phyloP scores from a whole-genome alignment of 2,113 vertebrate genomes.

The Naja naja region DNA sequence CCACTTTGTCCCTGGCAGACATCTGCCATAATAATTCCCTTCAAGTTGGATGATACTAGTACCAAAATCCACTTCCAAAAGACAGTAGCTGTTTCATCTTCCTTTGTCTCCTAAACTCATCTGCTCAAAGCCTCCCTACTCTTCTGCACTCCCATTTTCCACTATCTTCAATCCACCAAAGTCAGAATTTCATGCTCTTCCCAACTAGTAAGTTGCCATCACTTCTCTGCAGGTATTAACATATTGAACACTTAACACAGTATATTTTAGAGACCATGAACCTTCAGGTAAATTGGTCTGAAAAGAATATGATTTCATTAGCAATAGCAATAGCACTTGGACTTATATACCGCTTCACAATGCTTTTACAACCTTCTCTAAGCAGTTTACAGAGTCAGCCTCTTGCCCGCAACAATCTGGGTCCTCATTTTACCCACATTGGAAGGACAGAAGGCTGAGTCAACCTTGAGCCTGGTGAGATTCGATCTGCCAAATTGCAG shows the following conservation, averaged over 20 bases:
- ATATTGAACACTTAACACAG: not conserved
- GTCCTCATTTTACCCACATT: too few species aligned
- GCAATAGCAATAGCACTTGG: too few species aligned
- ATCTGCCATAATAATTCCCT: not conserved
- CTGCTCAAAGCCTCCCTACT: not conserved
- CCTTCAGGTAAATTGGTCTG: not conserved
- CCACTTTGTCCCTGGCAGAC: not conserved
- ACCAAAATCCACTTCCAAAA: not conserved
- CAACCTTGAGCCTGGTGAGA: too few species aligned
- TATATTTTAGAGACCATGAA: not conserved
- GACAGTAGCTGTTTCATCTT: not conserved
- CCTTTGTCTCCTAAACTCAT: not conserved
- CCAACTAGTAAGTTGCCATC: not conserved
- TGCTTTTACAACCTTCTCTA: too few species aligned
- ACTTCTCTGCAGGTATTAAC: not conserved
- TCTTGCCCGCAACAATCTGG: too few species aligned
- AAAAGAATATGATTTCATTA: not conserved
- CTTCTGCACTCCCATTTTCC: fast-evolving
- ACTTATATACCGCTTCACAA: too few species aligned
- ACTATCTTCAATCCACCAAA: fast-evolving
- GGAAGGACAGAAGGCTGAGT: too few species aligned
- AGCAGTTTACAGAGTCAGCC: too few species aligned
- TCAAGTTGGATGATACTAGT: not conserved
- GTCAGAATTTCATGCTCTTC: not conserved
- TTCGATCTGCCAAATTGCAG: too few species aligned